These are phyloP conservation scores for Bombus fervidus DNA, from an alignment of 1,140 invertebrate species.

Conservation along the genomic window DNA sequence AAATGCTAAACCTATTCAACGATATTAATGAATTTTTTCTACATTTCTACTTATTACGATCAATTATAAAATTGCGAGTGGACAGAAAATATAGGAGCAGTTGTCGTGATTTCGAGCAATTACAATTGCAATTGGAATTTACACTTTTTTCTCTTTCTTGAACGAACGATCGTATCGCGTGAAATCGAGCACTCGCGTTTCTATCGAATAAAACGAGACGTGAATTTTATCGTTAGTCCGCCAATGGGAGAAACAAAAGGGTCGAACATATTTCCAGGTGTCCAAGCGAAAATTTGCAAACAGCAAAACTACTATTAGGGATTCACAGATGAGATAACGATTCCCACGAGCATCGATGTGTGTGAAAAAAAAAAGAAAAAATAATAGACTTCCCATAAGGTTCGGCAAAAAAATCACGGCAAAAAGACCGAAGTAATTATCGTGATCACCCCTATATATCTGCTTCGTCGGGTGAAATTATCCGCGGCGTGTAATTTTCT, in stretches of 20 bases:
- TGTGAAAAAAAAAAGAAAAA: slow-evolving; percentile 1
- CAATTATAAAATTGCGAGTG: neutral
- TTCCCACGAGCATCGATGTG: neutral
- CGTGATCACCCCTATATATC: slow-evolving; percentile 36
- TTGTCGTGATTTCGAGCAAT: slow-evolving; percentile 5
- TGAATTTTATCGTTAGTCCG: too few relatives aligned
- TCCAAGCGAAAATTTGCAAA: neutral
- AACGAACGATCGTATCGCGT: slow-evolving; percentile 18
- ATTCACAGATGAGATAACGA: neutral
- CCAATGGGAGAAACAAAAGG: neutral
- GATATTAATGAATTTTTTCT: neutral
- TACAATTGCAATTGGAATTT: slow-evolving; percentile 12
- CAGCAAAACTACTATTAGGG: neutral
- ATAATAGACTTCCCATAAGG: slow-evolving; percentile 3
- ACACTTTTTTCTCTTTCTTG: neutral
- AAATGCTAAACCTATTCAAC: too few relatives aligned
- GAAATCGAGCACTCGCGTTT: neutral
- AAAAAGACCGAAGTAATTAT: slow-evolving; percentile 38
- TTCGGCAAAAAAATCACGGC: slow-evolving; percentile 30
- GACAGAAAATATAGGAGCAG: neutral
- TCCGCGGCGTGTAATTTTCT: slow-evolving; percentile 47
- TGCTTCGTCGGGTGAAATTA: slow-evolving; percentile 31
- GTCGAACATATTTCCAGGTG: neutral
- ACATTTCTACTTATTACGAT: neutral
- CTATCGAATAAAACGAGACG: neutral